A percentile compares a stretch with the other conserved stretches of the same genome.
Conservation (phyloP, 2,888 invertebrate species). For the Hyposoter didymator region DNA sequence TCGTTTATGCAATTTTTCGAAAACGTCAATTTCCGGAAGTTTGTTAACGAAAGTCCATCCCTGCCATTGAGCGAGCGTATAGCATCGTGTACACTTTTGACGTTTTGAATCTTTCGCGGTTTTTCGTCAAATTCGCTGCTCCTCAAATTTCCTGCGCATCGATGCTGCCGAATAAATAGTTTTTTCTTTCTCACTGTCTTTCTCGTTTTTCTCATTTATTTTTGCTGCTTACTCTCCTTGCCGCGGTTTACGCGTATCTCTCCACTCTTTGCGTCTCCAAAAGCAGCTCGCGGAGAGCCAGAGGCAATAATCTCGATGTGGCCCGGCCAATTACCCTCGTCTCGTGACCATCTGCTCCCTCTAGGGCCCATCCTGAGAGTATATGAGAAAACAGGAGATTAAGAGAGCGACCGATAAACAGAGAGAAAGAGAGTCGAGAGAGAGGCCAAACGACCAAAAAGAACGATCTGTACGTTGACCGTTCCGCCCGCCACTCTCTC, state of each 20-base stretch:
- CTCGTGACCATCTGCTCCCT: constrained; percentile 83
- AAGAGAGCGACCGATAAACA: constrained; percentile 20
- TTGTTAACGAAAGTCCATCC: neutral
- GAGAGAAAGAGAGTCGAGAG: constrained; percentile 32
- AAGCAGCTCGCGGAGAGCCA: constrained; percentile 69
- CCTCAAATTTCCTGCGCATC: constrained; percentile 37
- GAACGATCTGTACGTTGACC: constrained; percentile 64
- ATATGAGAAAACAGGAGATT: constrained; percentile 53
- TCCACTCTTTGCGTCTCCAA: constrained; percentile 61
- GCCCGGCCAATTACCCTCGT: constrained; percentile 82
- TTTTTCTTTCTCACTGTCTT: constrained; percentile 5
- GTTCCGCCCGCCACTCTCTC: constrained; percentile 65
- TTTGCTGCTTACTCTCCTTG: constrained; percentile 19
- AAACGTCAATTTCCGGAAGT: neutral
- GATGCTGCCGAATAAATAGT: constrained; percentile 17
- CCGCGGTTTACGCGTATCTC: constrained; percentile 43
- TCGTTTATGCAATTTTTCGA: neutral
- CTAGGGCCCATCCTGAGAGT: constrained; percentile 61
- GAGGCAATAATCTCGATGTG: constrained; percentile 81
- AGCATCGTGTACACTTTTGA: neutral
- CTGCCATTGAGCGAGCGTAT: neutral
- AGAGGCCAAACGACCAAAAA: constrained; percentile 32
- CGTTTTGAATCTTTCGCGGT: constrained; percentile 15
- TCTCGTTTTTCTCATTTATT: constrained; percentile 5
- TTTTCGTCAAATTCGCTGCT: constrained; percentile 28